phyloP scores from a whole-genome alignment of 2,113 vertebrate genomes.

The Tursiops truncatus region DNA sequence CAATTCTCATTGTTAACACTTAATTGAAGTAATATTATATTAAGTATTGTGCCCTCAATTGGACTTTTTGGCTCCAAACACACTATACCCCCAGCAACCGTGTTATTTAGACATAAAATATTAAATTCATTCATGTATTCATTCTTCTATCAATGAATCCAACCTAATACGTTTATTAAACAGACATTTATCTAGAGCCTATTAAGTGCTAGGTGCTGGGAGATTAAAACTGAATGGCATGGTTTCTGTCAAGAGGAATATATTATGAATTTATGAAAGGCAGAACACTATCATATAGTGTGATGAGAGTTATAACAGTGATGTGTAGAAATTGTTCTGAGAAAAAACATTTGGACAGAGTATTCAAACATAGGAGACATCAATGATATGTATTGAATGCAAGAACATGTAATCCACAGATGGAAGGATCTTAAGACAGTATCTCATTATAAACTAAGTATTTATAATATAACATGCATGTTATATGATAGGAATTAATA shows the following conservation, averaged over 20 bases:
- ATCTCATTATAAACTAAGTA: background rate
- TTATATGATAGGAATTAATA: background rate
- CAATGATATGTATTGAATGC: background rate
- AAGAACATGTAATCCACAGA: background rate
- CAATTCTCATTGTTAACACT: background rate
- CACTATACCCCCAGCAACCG: background rate
- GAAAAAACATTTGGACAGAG: background rate
- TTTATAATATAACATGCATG: background rate
- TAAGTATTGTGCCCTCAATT: background rate
- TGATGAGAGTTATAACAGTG: background rate
- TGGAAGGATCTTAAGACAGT: background rate
- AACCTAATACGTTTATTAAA: background rate
- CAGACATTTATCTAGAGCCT: background rate
- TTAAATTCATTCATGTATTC: background rate
- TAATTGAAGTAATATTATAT: background rate
- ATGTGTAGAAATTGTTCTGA: background rate
- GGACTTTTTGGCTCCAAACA: background rate
- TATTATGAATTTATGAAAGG: background rate
- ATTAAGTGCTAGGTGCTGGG: background rate
- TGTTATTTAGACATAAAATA: background rate
- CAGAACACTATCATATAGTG: background rate
- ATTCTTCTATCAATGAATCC: background rate
- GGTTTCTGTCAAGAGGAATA: background rate
- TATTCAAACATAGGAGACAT: background rate
- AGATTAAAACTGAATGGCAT: background rate